phyloP scores from a whole-genome alignment of 92 coral and sea anemone genomes.

The Phenganax stokvisi region DNA sequence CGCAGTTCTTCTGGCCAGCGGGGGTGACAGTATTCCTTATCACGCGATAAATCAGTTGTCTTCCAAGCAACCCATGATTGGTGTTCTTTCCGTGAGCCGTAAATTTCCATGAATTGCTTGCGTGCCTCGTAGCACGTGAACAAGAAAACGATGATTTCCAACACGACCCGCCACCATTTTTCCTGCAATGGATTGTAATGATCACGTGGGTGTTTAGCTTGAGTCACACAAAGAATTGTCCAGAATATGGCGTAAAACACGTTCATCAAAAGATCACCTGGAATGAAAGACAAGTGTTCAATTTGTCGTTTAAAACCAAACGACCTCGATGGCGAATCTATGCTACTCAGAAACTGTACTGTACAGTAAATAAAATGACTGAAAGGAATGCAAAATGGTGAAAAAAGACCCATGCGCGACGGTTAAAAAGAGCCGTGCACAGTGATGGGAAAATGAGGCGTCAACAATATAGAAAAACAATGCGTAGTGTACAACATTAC shows the following conservation, averaged over 20 bases:
- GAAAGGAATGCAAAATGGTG: no score
- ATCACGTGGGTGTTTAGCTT: slow-evolving; percentile 54
- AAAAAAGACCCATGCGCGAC: no score
- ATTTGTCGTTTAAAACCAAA: no score
- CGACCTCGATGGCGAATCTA: no score
- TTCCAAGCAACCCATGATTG: slow-evolving; percentile 55
- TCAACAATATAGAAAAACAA: no score
- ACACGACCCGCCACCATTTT: slow-evolving; percentile 67
- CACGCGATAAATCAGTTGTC: slow-evolving; percentile 57
- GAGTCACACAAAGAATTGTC: slow-evolving; percentile 60
- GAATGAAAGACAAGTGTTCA: no score
- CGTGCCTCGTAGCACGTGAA: slow-evolving; percentile 66
- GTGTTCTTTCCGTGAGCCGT: slow-evolving; percentile 56
- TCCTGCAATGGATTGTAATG: slow-evolving; percentile 55
- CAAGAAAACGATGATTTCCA: slow-evolving; percentile 54
- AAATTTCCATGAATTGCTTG: slow-evolving; percentile 61
- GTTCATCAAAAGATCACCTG: slow-evolving; percentile 53
- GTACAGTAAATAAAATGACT: no score
- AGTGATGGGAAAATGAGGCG: no score
- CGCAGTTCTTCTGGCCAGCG: slow-evolving; percentile 66
- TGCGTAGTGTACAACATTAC: not conserved
- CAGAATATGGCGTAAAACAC: slow-evolving; percentile 56
- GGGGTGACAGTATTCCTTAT: slow-evolving; percentile 69
- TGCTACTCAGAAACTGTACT: no score
- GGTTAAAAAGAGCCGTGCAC: no score